Base-by-base conservation (phyloP, 2,113 vertebrate genomes). In the Antechinus flavipes region DNA sequence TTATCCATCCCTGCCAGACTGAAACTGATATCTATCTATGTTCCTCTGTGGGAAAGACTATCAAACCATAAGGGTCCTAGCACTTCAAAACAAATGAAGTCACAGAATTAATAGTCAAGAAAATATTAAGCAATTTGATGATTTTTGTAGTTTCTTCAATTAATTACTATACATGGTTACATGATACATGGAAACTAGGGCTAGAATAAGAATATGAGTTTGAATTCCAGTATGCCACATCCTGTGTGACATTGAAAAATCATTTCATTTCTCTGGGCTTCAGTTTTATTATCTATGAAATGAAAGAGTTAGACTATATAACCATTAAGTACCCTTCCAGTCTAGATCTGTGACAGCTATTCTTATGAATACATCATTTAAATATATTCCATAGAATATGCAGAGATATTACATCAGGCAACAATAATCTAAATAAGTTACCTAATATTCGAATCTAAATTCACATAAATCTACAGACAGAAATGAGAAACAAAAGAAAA, bases 401-500 rank as follows among this genome's bases (percentile, higher is more conserved):
- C 5, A 93, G 91, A 90, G 93, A 53, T 46, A 93, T 94, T 24
- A 8, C 3, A 54, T 25, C 25, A 90, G 55, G n/a, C 49, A 58
- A 25, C 89, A 84, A 97, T 52, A 68, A 68, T 14, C 35, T 22
- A 8, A 84, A 42, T 6, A 84, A 95, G 3, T 93, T 91, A 35
- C 14, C 26, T 26, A 93, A 53, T 53, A 89, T 90, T 93, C 61
- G 92, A 97, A 94, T 89, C 19, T 95, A 76, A 96, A 95, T 95
- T 93, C 94, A 76, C 95, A 0, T 92, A 90, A 94, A 97, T 93
- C 89, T 95, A 93, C 91, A 55, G 24, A 90, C 92, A 61, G 24
- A 68, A 90, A 14, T 35, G 42, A 24, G 92, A 68, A 53, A 95
- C 25, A 93, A 96, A 96, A 94, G 91, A 94, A 96, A 96, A 92